Evolutionary conservation across 2,888 invertebrate genomes (phyloP).

Genomic region (Actias luna): DNA sequence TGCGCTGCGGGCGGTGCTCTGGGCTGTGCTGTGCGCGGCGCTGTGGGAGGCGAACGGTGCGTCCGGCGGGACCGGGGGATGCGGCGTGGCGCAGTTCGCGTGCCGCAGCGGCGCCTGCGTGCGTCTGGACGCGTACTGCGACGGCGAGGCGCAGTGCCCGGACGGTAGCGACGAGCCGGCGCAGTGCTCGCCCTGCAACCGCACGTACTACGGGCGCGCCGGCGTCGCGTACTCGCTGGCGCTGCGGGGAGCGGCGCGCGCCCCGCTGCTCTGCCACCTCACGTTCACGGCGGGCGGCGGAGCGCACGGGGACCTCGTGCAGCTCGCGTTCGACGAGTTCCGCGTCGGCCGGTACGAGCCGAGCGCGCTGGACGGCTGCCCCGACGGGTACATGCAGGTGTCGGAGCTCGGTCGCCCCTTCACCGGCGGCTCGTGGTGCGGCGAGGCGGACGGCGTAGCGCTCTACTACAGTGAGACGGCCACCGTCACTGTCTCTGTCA

Average conservation of each 20-base stretch:
- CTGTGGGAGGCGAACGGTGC: slow-evolving; percentile 20
- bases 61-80: slow-evolving; percentile 58
- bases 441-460: slow-evolving; percentile 89
- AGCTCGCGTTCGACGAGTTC: slow-evolving; percentile 94
- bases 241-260: slow-evolving; percentile 87
- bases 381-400: slow-evolving; percentile 93
- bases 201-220: slow-evolving; percentile 94
- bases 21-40: slow-evolving; percentile 30
- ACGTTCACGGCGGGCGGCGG: slow-evolving; percentile 95
- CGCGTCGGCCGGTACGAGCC: slow-evolving; percentile 91
- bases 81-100: slow-evolving; percentile 65
- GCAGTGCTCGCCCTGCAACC: slow-evolving; percentile 84
- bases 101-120: slow-evolving; percentile 87
- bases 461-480: slow-evolving; percentile 95
- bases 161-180: slow-evolving; percentile 94
- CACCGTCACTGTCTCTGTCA: slow-evolving; percentile 92
- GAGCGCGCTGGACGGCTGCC: slow-evolving; percentile 88
- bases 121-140: slow-evolving; percentile 92
- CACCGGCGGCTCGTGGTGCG: slow-evolving; percentile 95
- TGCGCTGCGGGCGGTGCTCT: slow-evolving; percentile 18
- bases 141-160: slow-evolving; percentile 91
- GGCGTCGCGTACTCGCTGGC: slow-evolving; percentile 91
- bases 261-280: slow-evolving; percentile 94
- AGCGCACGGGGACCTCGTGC: slow-evolving; percentile 93
- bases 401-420: slow-evolving; percentile 93